A percentile compares a stretch with the other conserved stretches of the same genome.
phyloP scores from a whole-genome alignment of 2,113 vertebrate genomes.

The Psittacus erithacus region DNA sequence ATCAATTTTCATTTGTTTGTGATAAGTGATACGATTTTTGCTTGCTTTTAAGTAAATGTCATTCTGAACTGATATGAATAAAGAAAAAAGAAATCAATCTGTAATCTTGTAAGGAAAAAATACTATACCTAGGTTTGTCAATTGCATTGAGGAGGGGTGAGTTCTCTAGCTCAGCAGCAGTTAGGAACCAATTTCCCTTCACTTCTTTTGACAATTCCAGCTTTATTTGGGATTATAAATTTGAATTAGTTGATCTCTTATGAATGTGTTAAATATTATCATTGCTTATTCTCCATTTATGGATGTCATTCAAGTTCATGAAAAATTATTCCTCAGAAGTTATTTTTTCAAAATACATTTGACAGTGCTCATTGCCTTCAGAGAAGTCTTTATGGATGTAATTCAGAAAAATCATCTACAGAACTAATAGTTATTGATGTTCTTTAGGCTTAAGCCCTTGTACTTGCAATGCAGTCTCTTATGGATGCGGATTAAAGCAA shows the following conservation, averaged over 20 bases:
- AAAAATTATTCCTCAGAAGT: background rate
- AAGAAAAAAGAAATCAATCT: background rate
- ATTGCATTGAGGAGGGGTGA: background rate
- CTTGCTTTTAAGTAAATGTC: background rate
- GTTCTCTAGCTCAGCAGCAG: background rate
- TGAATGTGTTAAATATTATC: background rate
- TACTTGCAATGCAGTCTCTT: background rate
- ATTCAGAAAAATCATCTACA: background rate
- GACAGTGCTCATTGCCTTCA: background rate
- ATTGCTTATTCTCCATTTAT: background rate
- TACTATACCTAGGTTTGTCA: background rate
- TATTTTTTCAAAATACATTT: background rate
- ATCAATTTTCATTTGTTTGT: background rate
- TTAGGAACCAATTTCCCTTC: background rate
- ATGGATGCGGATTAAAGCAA: background rate
- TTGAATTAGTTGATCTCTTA: background rate
- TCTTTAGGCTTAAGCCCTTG: background rate
- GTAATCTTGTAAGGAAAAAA: background rate
- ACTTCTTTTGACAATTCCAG: background rate
- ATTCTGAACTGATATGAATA: background rate
- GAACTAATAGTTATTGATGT: background rate
- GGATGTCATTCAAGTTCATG: background rate
- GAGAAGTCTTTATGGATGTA: background rate
- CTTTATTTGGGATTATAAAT: background rate
- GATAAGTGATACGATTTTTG: background rate